Evolutionary conservation across 1,140 invertebrate genomes (phyloP).

Genomic region (Grapholita molesta): DNA sequence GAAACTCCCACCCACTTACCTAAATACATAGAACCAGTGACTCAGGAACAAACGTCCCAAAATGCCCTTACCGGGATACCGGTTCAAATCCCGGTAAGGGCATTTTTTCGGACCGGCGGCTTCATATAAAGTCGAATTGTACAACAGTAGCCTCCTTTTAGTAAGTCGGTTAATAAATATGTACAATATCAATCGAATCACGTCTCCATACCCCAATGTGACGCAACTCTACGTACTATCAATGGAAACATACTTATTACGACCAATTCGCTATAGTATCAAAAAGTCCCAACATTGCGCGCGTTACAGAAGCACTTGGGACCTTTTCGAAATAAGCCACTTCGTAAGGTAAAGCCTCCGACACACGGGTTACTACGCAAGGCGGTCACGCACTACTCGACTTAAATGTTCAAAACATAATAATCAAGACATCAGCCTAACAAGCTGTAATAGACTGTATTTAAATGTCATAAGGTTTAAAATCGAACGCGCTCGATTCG

Average conservation of each 20-base stretch:
- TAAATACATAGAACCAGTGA: too few relatives aligned
- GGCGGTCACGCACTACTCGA: not conserved
- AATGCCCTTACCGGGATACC: too few relatives aligned
- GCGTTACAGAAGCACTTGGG: not conserved
- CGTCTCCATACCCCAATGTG: not conserved
- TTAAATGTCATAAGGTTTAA: not conserved
- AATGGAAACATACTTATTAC: not conserved
- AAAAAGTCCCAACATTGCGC: not conserved
- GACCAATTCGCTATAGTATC: not conserved
- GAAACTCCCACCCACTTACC: too few relatives aligned
- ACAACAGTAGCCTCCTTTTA: not conserved
- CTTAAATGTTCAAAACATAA: not conserved
- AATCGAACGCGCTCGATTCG: not conserved
- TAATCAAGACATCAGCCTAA: not conserved
- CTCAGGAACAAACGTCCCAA: too few relatives aligned
- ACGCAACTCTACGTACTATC: not conserved
- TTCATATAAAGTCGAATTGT: too few relatives aligned
- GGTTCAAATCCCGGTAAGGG: too few relatives aligned
- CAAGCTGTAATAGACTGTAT: not conserved
- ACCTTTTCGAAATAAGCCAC: not conserved
- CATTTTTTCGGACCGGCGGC: too few relatives aligned
- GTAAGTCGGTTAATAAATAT: not conserved
- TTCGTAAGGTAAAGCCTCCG: not conserved
- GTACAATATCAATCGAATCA: not conserved
- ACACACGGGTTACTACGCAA: not conserved